phyloP scores from a whole-genome alignment of 2,888 invertebrate genomes.

The Coleophora flavipennella region DNA sequence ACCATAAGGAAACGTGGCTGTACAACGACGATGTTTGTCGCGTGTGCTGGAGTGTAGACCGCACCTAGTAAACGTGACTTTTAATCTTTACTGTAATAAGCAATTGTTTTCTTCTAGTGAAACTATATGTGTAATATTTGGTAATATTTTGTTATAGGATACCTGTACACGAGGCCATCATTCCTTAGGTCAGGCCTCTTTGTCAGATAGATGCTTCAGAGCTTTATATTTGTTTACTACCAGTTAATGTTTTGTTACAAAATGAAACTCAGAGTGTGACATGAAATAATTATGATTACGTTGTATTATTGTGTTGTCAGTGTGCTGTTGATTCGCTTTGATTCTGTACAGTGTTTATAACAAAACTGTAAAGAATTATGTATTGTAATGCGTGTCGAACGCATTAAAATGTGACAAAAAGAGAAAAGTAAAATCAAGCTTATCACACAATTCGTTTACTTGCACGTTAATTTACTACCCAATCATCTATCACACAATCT shows the following conservation, averaged over 20 bases:
- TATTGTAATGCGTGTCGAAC: no score
- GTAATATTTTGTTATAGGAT: slow-evolving; percentile 68
- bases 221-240: slow-evolving; percentile 41
- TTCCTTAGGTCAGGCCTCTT: slow-evolving; percentile 65
- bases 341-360: slow-evolving; percentile 13
- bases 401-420: no score
- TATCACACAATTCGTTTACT: no score
- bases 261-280: slow-evolving; percentile 46
- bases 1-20: no score
- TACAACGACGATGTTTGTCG: no score
- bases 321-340: slow-evolving; percentile 33
- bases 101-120: slow-evolving; percentile 1
- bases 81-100: no score
- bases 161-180: slow-evolving; percentile 66
- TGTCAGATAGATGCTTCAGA: slow-evolving; percentile 32
- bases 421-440: no score
- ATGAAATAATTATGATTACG: slow-evolving; percentile 28
- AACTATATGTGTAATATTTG: slow-evolving; percentile 19
- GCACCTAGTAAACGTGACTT: no score
- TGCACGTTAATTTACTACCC: no score
- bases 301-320: slow-evolving; percentile 35
- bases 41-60: no score
- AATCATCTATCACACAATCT: background rate
- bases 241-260: slow-evolving; percentile 31
- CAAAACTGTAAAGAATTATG: no score